These are phyloP conservation scores for Pterophyllum scalare DNA, from an alignment of 2,113 vertebrate species.

Conservation along the genomic window DNA sequence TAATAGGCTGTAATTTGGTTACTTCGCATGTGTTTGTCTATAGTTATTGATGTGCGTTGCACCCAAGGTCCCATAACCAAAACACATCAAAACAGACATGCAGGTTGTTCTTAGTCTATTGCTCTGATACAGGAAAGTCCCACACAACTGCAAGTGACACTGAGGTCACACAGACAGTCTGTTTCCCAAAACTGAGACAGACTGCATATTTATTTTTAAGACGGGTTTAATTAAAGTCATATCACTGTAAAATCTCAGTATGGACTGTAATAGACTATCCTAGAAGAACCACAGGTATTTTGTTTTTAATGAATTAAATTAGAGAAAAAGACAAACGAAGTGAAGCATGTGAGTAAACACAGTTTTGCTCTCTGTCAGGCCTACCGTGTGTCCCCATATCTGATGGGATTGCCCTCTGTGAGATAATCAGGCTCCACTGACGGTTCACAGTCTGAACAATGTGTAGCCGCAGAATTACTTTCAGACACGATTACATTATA, in stretches of 20 bases:
- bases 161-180: neutral
- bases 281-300: neutral
- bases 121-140: neutral
- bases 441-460: neutral
- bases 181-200: neutral
- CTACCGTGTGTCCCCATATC: neutral
- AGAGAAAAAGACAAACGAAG: neutral
- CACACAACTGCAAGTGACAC: neutral
- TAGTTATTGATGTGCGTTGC: neutral
- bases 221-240: no score
- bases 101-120: neutral
- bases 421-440: neutral
- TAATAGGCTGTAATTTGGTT: neutral
- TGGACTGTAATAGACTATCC: neutral
- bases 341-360: neutral
- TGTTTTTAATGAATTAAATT: neutral
- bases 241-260: neutral
- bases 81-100: neutral
- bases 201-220: neutral
- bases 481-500: neutral
- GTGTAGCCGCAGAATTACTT: neutral
- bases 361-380: neutral
- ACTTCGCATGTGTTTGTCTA: neutral
- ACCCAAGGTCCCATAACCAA: neutral
- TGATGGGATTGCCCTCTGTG: constrained; percentile 1